Conservation (phyloP, 1,140 invertebrate genomes). For the Heliconius hermathena region DNA sequence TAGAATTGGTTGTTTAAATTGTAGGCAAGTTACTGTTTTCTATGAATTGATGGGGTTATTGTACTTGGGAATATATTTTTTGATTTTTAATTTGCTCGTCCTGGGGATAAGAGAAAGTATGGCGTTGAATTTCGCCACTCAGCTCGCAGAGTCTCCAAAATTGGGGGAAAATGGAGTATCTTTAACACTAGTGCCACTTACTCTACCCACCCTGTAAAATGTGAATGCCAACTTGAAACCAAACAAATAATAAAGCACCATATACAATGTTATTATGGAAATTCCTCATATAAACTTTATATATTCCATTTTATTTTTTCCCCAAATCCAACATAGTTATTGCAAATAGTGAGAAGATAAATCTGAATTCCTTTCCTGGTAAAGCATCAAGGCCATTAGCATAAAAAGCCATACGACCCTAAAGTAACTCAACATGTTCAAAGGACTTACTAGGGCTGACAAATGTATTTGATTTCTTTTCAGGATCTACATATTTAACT, state of each 20-base stretch:
- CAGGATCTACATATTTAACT: constrained; percentile 11
- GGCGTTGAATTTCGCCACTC: too few species aligned
- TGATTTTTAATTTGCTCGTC: too few species aligned
- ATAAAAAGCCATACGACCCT: constrained; percentile 35
- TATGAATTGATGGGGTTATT: background rate
- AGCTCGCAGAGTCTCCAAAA: too few species aligned
- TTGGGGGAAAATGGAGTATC: too few species aligned
- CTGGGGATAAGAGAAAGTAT: too few species aligned
- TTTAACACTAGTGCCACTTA: too few species aligned
- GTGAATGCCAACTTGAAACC: too few species aligned
- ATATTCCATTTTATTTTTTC: background rate
- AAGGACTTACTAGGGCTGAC: constrained; percentile 25
- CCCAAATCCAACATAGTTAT: background rate
- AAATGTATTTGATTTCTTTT: constrained; percentile 13
- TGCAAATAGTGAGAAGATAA: constrained; percentile 26
- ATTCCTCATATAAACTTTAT: background rate
- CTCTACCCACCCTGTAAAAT: too few species aligned
- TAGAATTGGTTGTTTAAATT: background rate
- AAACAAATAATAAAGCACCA: too few species aligned
- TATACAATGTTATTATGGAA: background rate
- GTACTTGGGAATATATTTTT: too few species aligned
- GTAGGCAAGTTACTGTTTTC: background rate
- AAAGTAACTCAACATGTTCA: constrained; percentile 33
- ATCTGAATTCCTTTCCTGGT: constrained; percentile 23
- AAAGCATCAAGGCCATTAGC: constrained; percentile 26